phyloP scores from a whole-genome alignment of 1,140 invertebrate genomes.

The Uloborus diversus region DNA sequence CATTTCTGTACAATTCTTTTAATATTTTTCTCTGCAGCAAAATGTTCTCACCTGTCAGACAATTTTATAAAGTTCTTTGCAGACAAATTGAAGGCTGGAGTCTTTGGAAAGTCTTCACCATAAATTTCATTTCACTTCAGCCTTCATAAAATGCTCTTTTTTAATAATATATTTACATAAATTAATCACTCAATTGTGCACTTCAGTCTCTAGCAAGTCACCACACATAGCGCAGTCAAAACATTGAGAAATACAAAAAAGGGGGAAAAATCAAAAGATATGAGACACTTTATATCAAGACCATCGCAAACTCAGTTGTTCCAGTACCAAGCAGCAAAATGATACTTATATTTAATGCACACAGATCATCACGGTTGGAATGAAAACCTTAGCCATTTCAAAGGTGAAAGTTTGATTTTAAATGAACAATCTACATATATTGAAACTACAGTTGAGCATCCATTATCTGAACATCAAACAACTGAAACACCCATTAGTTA shows the following conservation, averaged over 20 bases:
- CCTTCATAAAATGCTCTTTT: conserved; percentile 43
- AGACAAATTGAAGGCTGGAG: conserved; percentile 25
- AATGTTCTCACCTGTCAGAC: conserved; percentile 30
- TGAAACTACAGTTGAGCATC: no score
- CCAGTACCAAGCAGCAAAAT: conserved; percentile 21
- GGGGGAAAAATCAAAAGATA: conserved; percentile 27
- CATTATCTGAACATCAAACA: no score
- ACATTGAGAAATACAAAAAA: conserved; percentile 40
- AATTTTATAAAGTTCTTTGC: conserved; percentile 11
- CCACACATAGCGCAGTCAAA: conserved; percentile 39
- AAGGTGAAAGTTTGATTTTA: no score
- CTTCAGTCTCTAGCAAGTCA: conserved; percentile 53
- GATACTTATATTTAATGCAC: no score
- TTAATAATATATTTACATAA: conserved; percentile 47
- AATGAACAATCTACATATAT: no score
- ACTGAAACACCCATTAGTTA: no score
- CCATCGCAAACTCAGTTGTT: conserved; percentile 9
- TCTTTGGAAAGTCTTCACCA: conserved; percentile 49
- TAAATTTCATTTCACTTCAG: conserved; percentile 35
- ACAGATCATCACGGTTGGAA: conserved; percentile 45
- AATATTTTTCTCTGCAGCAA: conserved; percentile 25
- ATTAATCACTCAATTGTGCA: conserved; percentile 51
- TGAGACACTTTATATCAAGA: conserved; percentile 26
- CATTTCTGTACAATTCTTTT: conserved; percentile 53
- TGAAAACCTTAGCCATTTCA: conserved; percentile 24